Percentiles rank a stretch among this genome's conserved stretches.
Conservation (phyloP, 2,113 vertebrate species). For the Chamaea fasciata region DNA sequence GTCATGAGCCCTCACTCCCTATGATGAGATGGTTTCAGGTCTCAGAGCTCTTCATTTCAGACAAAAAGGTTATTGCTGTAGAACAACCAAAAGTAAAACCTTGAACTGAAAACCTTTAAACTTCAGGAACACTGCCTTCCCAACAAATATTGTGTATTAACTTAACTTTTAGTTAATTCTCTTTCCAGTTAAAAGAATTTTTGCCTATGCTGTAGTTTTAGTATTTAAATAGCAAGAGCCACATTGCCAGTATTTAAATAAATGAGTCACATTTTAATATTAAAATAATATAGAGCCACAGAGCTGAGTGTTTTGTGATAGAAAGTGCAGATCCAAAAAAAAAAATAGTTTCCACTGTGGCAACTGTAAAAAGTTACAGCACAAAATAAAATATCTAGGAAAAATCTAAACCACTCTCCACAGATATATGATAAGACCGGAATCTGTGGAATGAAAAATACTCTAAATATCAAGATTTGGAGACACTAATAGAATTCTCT, state of each 20-base stretch:
- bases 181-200: not conserved
- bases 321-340: not conserved
- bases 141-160: not conserved
- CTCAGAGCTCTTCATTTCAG: not conserved
- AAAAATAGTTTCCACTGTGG: not conserved
- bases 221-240: not conserved
- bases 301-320: not conserved
- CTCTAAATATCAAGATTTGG: not conserved
- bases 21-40: not conserved
- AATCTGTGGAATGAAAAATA: not conserved
- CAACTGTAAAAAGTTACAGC: not conserved
- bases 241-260: not conserved
- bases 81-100: not conserved
- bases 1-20: not conserved
- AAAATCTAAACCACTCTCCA: not conserved
- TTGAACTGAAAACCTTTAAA: not conserved
- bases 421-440: not conserved
- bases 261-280: not conserved
- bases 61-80: not conserved
- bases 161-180: not conserved
- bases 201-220: not conserved
- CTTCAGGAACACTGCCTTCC: not conserved
- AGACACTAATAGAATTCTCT: not conserved
- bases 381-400: not conserved
- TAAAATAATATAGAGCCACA: not conserved